Base-by-base conservation (phyloP, 2,113 vertebrate genomes). In the Leptobrachium leishanense region DNA sequence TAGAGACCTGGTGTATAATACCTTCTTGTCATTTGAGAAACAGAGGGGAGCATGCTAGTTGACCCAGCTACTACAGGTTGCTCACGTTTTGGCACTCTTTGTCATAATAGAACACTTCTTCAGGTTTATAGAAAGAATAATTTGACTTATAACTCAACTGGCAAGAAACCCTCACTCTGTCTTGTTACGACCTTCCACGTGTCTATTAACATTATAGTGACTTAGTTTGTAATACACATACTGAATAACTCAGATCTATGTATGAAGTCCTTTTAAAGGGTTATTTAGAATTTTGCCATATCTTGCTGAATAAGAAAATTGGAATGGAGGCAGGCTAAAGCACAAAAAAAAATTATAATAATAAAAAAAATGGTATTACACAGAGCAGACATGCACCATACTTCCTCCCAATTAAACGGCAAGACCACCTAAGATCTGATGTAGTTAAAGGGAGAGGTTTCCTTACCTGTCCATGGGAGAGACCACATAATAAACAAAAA, bases 401-500 rank as follows among this genome's bases (percentile, higher is more conserved):
- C 39, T 55, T 54, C 67, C 72, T 42, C 72, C 63, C 67, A 62
- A 68, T 76, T 66, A 72, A 63, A 79, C 67, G 70, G 77, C 67
- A 44, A 31, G 46, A 72, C 43, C 77, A 43, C 72, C 31, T 64
- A 46, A 8, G n/a, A 13, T 46, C 42, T 68, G 39, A 57, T 53
- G 65, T 62, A 43, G 70, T 80, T 80, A 68, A 64, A 74, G 55
- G 39, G 20, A n/a, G 64, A 59, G 11, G 12, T 13, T 68, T 55
- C 53, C 75, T 42, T 62, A 54, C 43, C 55, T 77, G 67, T 57
- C 67, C 20, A 70, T 59, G 53, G 72, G 54, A 59, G 72, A 81
- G 53, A 72, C 71, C 72, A 84, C 75, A 82, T 83, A 85, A 83
- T 72, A 73, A 89, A 70, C 79, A 85, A 90, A 31, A 31, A 31